phyloP scores from a whole-genome alignment of 2,113 vertebrate species.

The Semnopithecus entellus region DNA sequence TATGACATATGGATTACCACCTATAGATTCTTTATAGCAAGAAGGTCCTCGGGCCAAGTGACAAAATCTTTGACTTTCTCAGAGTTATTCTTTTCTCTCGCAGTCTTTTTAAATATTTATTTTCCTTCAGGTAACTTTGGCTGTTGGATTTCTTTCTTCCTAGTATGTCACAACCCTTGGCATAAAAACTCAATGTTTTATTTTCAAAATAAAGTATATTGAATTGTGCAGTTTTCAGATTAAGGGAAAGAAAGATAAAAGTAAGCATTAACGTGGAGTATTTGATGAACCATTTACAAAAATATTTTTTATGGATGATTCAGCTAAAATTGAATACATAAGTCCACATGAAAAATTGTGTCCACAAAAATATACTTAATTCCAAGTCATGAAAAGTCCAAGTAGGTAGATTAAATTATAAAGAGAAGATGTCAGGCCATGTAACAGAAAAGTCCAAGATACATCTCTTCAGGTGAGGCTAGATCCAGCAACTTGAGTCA shows the following conservation, averaged over 20 bases:
- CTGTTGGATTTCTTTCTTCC: not conserved
- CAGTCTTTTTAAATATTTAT: not conserved
- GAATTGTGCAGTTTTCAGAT: not conserved
- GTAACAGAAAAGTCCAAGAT: not conserved
- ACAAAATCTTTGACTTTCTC: slow-evolving; percentile 3
- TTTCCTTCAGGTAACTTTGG: not conserved
- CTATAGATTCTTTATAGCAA: not conserved
- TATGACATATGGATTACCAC: not conserved
- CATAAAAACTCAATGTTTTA: not conserved
- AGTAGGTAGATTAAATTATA: not conserved
- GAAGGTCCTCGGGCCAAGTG: not conserved
- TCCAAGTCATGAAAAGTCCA: not conserved
- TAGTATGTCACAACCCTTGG: not conserved
- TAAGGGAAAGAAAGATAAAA: not conserved
- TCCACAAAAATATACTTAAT: not conserved
- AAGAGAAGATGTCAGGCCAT: not conserved
- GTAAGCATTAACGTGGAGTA: not conserved
- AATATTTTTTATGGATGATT: not conserved
- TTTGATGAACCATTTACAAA: not conserved
- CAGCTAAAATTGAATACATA: not conserved
- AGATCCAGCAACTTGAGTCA: not conserved
- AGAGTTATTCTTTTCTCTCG: not conserved
- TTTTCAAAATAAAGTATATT: not conserved
- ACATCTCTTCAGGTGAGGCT: not conserved
- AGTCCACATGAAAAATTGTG: not conserved